Evolutionary conservation across 1,140 invertebrate species (phyloP), one percentile per base, ranked within the genome.

Genomic region (Wasmannia auropunctata): DNA sequence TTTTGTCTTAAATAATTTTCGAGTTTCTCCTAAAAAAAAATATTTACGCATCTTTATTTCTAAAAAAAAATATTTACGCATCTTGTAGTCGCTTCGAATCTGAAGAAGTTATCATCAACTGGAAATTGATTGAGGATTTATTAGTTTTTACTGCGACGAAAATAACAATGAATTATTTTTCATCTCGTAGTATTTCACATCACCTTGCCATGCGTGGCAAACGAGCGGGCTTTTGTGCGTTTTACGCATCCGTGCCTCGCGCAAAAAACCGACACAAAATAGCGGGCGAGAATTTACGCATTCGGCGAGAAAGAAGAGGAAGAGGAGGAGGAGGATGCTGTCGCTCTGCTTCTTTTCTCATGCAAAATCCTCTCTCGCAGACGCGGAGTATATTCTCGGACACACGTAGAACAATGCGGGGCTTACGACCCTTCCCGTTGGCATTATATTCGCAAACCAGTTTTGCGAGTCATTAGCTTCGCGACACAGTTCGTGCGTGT

Each of bases 401-500:
- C 0, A 22, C n/a, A 22, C n/a, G 3, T 77, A 72, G 74, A 91
- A 90, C 86, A 88, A 90, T 86, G 19, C 22, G 11, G 40, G 11
- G 43, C 51, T 58, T 40, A 25, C 65, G 14, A 49, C 80, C 77
- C 87, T 67, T 86, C 70, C 77, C 70, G n/a, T 63, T 86, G 43
- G 89, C 49, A 86, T 87, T 91, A 89, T 90, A 89, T 88, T 49
- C 56, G 63, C 63, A 85, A 93, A 93, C 93, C 92, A 91, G 93
- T 93, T 92, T 88, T 46, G 86, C 74, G n/a, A 54, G 81, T 92
- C 91, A 91, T 93, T 93, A 92, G 88, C 87, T 88, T 89, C 28
- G 80, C 65, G 51, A 56, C 49, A 72, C n/a, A 34, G 34, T 56
- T 81, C 25, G 72, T 49, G 70, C 10, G 43, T n/a, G n/a, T n/a